Conservation (phyloP, 2,797 vertebrate genomes). For the Amblyopsis hoosieri region DNA sequence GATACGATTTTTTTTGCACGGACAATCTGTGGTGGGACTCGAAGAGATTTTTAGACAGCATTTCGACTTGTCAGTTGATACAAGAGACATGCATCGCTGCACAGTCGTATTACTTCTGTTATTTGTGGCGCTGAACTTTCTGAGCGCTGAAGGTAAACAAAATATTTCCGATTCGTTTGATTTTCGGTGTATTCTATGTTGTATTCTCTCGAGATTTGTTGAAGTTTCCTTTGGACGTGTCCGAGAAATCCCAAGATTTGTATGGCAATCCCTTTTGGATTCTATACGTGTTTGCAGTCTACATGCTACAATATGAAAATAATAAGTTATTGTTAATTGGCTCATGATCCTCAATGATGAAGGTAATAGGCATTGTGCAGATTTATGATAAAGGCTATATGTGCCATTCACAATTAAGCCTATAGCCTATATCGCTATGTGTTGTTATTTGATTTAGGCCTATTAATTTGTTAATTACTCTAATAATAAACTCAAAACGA, state of each 20-base stretch:
- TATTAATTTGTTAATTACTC: too few species aligned
- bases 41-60: conserved; percentile 20
- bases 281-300: not conserved
- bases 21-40: conserved; percentile 3
- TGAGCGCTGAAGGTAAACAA: conserved; percentile 88
- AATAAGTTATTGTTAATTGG: too few species aligned
- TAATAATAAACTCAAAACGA: too few species aligned
- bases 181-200: not conserved
- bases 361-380: not conserved
- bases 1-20: not conserved
- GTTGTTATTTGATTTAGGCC: too few species aligned
- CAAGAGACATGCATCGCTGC: conserved; percentile 85
- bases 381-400: too few species aligned
- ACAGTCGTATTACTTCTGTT: conserved; percentile 86
- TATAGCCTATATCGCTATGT: too few species aligned
- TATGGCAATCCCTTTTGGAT: not conserved
- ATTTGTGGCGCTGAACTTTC: conserved; percentile 83
- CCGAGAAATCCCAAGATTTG: not conserved
- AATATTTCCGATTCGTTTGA: not conserved
- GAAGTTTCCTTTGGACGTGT: not conserved
- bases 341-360: not conserved
- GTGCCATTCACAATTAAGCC: too few species aligned
- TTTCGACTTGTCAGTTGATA: not conserved
- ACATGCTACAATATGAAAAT: not conserved
- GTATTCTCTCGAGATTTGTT: not conserved